Evolutionary conservation across 2,797 vertebrate genomes (phyloP).

Genomic region (Myotis daubentonii): DNA sequence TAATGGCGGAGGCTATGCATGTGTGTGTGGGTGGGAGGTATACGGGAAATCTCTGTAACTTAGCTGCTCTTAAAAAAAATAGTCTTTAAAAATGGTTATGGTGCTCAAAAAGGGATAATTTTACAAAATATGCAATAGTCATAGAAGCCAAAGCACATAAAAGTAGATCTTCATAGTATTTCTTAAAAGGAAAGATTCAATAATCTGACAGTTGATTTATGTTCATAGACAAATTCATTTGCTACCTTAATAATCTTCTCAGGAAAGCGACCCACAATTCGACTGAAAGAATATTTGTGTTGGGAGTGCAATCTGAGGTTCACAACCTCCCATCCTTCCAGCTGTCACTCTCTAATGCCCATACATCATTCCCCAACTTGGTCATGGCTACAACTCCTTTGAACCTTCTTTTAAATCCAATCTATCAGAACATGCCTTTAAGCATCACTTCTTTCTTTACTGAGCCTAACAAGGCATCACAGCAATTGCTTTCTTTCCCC

Average conservation of each 20-base stretch:
- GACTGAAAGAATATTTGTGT: background rate
- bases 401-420: background rate
- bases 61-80: background rate
- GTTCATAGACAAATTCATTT: background rate
- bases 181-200: background rate
- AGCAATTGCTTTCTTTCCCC: background rate
- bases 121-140: background rate
- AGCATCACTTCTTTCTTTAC: background rate
- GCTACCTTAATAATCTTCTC: background rate
- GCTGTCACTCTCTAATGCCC: background rate
- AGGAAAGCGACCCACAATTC: background rate
- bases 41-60: background rate
- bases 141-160: background rate
- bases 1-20: no score
- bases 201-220: background rate
- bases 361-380: background rate
- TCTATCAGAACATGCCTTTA: background rate
- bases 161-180: background rate
- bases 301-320: background rate
- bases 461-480: background rate
- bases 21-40: no score
- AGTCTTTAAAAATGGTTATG: background rate
- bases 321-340: background rate
- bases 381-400: no score
- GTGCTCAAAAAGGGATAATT: background rate